Conservation (phyloP, 1,140 invertebrate genomes). For the Pogonomyrmex barbatus region DNA sequence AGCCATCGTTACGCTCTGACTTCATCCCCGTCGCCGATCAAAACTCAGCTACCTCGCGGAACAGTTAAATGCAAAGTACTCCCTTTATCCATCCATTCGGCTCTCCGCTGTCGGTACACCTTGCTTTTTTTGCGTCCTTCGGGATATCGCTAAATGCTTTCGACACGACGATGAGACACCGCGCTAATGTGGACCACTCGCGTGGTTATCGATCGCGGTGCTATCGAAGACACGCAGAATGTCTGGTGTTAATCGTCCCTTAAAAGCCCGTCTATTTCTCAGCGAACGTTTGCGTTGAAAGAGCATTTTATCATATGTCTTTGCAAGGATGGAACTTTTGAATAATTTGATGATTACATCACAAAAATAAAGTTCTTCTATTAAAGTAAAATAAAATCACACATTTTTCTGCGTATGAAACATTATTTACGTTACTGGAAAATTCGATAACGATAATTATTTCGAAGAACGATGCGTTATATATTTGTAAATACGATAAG, state of each 20-base stretch:
- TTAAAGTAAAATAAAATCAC: neutral
- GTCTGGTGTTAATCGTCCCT: neutral
- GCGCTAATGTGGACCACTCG: conserved; percentile 20
- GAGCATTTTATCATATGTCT: neutral
- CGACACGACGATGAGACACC: conserved; percentile 16
- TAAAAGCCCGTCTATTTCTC: conserved; percentile 20
- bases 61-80: conserved; percentile 70
- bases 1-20: conserved; percentile 69
- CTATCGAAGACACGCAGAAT: neutral
- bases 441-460: neutral
- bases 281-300: neutral
- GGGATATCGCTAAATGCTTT: conserved; percentile 40
- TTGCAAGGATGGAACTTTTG: neutral
- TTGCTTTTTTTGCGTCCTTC: conserved; percentile 5
- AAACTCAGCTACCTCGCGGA: conserved; percentile 68
- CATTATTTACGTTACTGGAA: neutral
- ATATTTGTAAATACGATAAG: neutral
- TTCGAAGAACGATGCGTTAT: neutral
- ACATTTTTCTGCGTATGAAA: neutral
- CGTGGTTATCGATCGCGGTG: conserved; percentile 45
- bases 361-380: neutral
- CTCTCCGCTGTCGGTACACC: neutral
- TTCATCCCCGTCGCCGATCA: conserved; percentile 74
- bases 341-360: neutral
- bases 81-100: conserved; percentile 4